Evolutionary conservation across 2,888 invertebrate genomes (phyloP), one percentile per base, ranked within the genome.

Genomic region (Leptogaster cylindrica): DNA sequence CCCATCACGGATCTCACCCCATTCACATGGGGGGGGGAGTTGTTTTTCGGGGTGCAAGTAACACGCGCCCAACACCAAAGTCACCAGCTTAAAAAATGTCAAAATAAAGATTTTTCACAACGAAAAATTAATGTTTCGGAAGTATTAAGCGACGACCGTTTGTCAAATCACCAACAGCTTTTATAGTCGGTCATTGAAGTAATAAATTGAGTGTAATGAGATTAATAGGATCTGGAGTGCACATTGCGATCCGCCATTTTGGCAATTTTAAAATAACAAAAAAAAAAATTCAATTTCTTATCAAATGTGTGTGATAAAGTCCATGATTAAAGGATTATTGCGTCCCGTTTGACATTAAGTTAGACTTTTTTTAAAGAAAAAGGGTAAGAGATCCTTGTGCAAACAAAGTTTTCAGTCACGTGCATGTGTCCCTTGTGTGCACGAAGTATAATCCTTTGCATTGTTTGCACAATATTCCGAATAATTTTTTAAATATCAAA

Each of bases 61-160:
- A 20, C 61, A 61, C 61, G 61, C 61, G 61, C 28, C 61, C 27
- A 25, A 12, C 25, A 27, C 8, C 41, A 44, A 44, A 44, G 20
- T 44, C 44, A 25, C n/a, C 44, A 28, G 61, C 61, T 44, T 61
- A 51, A 51, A 65, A 65, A 65, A 25, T 65, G 65, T 65, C 52
- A 65, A 65, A 65, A 65, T 44, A 65, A 27, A 65, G 36, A 28
- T n/a, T 65, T 65, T 51, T 41, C 27, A 2, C 44, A 28, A 20
- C 12, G 23, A 36, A 52, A 65, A 52, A 28, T 52, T 52, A 65
- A 65, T 65, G 65, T 41, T 16, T 25, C 18, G 52, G 51, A 65
- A 65, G 52, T 28, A 50, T 52, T 52, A 50, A 65, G 41, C 8
- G 16, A 20, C 20, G 27, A 28, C 27, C 52, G 52, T 65, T 65